Evolutionary conservation across 53 echinoderm and acorn worm genomes (phyloP), one percentile per base, ranked within the genome.

Genomic region (Echinometra lucunter): DNA sequence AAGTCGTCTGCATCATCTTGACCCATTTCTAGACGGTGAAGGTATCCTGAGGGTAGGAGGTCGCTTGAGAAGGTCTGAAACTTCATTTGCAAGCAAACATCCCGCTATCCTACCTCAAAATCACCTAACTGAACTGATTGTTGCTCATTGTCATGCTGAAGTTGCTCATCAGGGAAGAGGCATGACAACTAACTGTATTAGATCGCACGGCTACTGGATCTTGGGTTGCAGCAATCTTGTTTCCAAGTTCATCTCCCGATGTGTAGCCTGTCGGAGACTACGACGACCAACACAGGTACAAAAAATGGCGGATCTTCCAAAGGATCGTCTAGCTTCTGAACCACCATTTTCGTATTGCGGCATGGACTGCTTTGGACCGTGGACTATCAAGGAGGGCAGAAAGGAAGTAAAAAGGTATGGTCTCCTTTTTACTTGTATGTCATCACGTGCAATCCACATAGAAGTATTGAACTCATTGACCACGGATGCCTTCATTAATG

Each of bases 341-440:
- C 95, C 96, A 58, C 95, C 95, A 30, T 97, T 96, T 57, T 91
- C 95, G 1, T 96, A 97, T 66, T 72, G 92, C 32, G 96, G 93
- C 0, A 90, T 97, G 35, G 97, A 97, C 70, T 96, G 74, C 87
- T 97, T 97, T 67, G 95, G 96, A 1, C 97, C 97, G 3, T 96
- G 75, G 27, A n/a, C 13, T 56, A 56, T 56, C 7, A 56, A 56
- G 56, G 56, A 96, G 44, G 95, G 97, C 44, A 82, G 97, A 19
- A 95, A 91, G 28, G 92, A 95, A 37, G 0, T 96, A 67, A 96
- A 97, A 66, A 90, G 96, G 15, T 97, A 95, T 58, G 96, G 97
- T 4, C 89, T 96, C 0, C 19, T 97, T 2, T 97, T 97, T 66
- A 95, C 96, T 1, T 97, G 97, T 63, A 69, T 97, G 95, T 55